A percentile compares a stretch with the other conserved stretches of the same genome.
Evolutionary conservation across 2,113 vertebrate genomes (phyloP).

Genomic region (Tachysurus vachellii): DNA sequence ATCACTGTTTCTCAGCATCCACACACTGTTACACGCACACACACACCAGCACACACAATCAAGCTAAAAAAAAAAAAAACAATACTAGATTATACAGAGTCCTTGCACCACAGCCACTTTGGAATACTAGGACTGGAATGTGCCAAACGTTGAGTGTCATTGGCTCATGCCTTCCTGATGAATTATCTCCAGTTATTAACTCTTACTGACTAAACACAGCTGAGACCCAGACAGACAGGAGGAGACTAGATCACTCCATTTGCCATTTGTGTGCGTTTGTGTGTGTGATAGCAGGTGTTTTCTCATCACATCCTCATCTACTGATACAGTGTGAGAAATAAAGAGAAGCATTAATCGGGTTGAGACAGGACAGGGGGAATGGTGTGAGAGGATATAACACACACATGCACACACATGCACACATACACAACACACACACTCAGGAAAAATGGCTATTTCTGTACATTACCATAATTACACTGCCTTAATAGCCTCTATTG

Average conservation of each 20-base stretch:
- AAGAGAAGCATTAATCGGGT: conserved; percentile 22
- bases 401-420: neutral
- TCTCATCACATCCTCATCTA: conserved; percentile 32
- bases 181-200: conserved; percentile 29
- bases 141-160: neutral
- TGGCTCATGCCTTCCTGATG: neutral
- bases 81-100: neutral
- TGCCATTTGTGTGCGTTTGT: conserved; percentile 18
- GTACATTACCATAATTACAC: conserved; percentile 65
- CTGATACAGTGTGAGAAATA: conserved; percentile 14
- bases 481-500: conserved; percentile 54
- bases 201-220: conserved; percentile 28
- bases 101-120: neutral
- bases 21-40: neutral
- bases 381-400: neutral
- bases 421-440: conserved; percentile 25
- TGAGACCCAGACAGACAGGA: conserved; percentile 23
- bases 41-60: neutral
- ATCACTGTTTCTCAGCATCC: neutral
- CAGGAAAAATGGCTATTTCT: conserved; percentile 51
- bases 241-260: conserved; percentile 29
- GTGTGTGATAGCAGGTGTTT: conserved; percentile 17
- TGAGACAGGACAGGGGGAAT: neutral
- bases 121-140: neutral
- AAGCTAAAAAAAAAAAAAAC: neutral